A percentile compares a stretch with the other conserved stretches of the same genome.
Evolutionary conservation across 2,888 invertebrate species (phyloP).

Genomic region (Drosophila peninsularis): DNA sequence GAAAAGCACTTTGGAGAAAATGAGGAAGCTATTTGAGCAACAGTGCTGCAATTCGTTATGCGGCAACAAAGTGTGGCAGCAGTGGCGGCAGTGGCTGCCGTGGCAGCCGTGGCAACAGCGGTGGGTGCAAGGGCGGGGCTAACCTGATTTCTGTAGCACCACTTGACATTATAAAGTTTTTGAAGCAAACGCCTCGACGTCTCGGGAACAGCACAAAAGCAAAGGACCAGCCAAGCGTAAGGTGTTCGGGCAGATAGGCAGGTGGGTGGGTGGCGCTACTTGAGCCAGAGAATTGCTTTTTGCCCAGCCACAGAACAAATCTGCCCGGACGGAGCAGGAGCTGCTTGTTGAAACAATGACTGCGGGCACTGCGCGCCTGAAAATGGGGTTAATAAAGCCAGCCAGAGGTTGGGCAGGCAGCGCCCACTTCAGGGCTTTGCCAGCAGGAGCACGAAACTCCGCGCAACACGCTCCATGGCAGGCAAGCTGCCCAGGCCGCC

Average conservation of each 20-base stretch:
- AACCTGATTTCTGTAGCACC: conserved; percentile 66
- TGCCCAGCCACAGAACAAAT: conserved; percentile 19
- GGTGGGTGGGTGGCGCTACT: conserved; percentile 22
- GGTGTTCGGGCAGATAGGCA: conserved; percentile 9
- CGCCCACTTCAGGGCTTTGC: conserved; percentile 3
- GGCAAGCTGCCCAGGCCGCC: not conserved
- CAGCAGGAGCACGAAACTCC: conserved; percentile 31
- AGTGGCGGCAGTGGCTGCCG: not conserved
- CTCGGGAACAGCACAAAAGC: conserved; percentile 36
- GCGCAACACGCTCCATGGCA: conserved; percentile 11
- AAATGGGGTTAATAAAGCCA: conserved; percentile 78
- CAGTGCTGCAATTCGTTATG: conserved; percentile 49
- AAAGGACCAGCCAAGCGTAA: conserved; percentile 13
- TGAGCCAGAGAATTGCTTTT: conserved; percentile 18
- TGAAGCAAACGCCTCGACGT: conserved; percentile 48
- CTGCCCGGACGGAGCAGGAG: conserved; percentile 13
- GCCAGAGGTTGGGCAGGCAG: conserved; percentile 29
- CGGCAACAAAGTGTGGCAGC: conserved; percentile 44
- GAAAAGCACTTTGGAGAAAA: conserved; percentile 22
- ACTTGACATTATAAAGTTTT: conserved; percentile 67
- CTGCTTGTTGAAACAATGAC: conserved; percentile 34
- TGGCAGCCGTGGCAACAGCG: conserved; percentile 4
- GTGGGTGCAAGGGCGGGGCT: conserved; percentile 47
- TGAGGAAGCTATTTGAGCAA: conserved; percentile 39
- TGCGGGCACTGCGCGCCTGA: conserved; percentile 11